Base-by-base conservation (phyloP, 2,888 invertebrate species). In the Mythimna impura region DNA sequence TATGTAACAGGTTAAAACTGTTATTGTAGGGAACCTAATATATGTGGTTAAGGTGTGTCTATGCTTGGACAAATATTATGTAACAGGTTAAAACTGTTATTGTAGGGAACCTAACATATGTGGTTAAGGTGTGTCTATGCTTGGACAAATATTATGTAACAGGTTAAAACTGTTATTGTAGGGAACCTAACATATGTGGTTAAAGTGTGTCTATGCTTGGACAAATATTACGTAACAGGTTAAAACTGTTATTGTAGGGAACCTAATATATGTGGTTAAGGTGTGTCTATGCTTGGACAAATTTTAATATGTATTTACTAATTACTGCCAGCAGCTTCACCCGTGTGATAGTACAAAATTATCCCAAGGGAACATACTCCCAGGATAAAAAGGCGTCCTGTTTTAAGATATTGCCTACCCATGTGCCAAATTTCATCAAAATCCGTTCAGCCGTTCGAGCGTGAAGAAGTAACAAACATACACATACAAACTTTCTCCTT, bases 1-100 rank as follows among this genome's bases (percentile, higher is more conserved):
- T 60, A 78, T 77, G 10, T 47, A 43, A 47, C 57, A 52, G 60
- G 67, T 47, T 76, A 47, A 64, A 47, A 47, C 54, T 50, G 50
- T 71, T 40, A 52, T 1, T 30, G 20, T 34, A 9, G 54, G 8
- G 52, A 22, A 22, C 34, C 34, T 65, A 12, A 47, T 6, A 47
- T 17, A 17, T 47, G 20, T 17, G 50, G 20, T n/a, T 50, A 36
- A n/a, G n/a, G n/a, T 22, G 34, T 57, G 12, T 20, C 14, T 22
- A 30, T 40, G n/a, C 34, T 55, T 34, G 22, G 22, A 20, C 20
- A n/a, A 66, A 6, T 52, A 58, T 58, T 60, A 78, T 76, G 10
- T 47, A 43, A 47, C 57, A 52, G 60, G 67, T 47, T 76, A 47
- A 64, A 47, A 47, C 52, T 50, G 50, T 71, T 40, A 52, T 1